These are phyloP conservation scores for Chaetura pelagica DNA, from an alignment of 2,113 vertebrate species.

Conservation along the genomic window DNA sequence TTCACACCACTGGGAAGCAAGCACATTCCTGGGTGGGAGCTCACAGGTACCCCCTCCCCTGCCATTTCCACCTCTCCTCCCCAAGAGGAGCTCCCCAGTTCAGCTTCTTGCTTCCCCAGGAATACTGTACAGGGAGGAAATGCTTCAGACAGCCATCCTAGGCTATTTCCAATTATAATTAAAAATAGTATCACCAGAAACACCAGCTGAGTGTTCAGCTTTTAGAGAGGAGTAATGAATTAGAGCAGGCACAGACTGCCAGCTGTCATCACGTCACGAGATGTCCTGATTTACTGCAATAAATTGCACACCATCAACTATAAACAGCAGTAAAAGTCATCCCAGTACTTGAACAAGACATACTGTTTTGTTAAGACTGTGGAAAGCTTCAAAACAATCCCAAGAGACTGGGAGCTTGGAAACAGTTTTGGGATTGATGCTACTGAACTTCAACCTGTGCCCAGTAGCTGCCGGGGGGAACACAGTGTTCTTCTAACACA, in stretches of 20 bases:
- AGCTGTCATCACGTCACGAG: neutral
- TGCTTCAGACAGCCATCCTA: neutral
- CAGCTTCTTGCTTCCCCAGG: fast-evolving
- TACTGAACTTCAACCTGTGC: neutral
- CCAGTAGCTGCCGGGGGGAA: neutral
- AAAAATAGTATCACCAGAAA: neutral
- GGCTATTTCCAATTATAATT: neutral
- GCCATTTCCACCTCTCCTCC: neutral
- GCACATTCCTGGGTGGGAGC: fast-evolving
- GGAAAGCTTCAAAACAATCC: neutral
- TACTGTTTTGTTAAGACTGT: neutral
- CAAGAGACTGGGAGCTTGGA: neutral
- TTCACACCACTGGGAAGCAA: neutral
- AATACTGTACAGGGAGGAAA: neutral
- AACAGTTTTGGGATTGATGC: neutral
- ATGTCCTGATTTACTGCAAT: neutral
- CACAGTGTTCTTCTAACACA: neutral
- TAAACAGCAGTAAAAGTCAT: neutral
- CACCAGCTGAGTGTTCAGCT: neutral
- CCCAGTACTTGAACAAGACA: neutral
- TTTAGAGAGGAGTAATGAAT: neutral
- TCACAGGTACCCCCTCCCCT: neutral
- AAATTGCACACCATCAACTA: neutral
- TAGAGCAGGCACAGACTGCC: neutral
- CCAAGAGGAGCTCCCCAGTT: neutral